These are phyloP conservation scores for Microtus agrestis DNA, from an alignment of 2,797 vertebrate species.

Conservation along the genomic window DNA sequence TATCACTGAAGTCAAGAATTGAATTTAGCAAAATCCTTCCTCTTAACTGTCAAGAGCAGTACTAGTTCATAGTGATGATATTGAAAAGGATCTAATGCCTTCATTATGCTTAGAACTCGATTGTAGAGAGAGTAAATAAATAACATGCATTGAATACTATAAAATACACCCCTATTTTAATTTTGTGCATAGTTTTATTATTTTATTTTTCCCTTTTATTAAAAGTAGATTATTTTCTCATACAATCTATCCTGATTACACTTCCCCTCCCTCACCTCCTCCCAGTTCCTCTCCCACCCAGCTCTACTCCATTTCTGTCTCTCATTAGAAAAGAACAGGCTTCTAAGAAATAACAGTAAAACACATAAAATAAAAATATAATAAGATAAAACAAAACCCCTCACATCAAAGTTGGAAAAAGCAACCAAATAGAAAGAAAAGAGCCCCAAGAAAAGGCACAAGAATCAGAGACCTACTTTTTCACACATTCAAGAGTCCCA, in stretches of 20 bases:
- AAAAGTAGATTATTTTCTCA: neutral
- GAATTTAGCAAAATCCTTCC: neutral
- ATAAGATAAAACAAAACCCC: neutral
- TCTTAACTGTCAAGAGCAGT: neutral
- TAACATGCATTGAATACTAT: neutral
- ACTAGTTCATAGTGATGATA: neutral
- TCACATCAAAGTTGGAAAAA: neutral
- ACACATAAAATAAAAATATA: neutral
- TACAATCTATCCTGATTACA: neutral
- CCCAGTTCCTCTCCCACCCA: neutral
- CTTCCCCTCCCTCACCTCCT: neutral
- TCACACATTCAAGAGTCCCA: neutral
- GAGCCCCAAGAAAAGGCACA: neutral
- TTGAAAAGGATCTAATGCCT: neutral
- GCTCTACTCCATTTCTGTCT: neutral
- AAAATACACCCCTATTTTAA: neutral
- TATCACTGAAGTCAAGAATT: neutral
- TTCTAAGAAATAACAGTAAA: neutral
- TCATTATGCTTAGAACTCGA: conserved; percentile 17
- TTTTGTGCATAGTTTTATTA: neutral
- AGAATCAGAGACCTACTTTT: neutral
- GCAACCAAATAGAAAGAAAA: neutral
- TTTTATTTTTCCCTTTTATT: neutral
- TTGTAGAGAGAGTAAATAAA: too few species aligned
- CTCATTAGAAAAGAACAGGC: neutral